These are phyloP conservation scores for Streptopelia turtur DNA, from an alignment of 2,797 vertebrate genomes.

Conservation along the genomic window DNA sequence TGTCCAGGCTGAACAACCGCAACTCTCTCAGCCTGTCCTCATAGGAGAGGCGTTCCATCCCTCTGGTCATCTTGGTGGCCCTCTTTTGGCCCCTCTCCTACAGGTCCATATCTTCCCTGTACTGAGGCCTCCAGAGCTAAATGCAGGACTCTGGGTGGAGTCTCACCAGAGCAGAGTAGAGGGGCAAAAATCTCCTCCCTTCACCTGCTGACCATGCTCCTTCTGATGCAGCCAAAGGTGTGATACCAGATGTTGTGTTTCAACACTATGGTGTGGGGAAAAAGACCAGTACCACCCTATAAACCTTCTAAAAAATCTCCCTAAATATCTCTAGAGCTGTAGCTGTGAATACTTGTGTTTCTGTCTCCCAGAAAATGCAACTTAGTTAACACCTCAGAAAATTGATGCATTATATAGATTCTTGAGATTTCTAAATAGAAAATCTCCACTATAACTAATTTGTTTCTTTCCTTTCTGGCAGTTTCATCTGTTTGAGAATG, in stretches of 20 bases:
- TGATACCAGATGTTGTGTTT: not conserved
- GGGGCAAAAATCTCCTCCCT: too few relatives aligned
- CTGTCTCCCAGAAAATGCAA: not conserved
- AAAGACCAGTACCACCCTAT: not conserved
- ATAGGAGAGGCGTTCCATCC: too few relatives aligned
- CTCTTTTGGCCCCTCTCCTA: too few relatives aligned
- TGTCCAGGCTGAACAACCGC: too few relatives aligned
- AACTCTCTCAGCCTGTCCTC: too few relatives aligned
- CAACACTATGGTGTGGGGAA: not conserved
- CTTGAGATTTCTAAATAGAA: not conserved
- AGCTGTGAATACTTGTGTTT: not conserved
- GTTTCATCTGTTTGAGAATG: not conserved
- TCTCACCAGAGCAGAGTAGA: too few relatives aligned
- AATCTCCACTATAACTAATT: not conserved
- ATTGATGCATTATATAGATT: not conserved
- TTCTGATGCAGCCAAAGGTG: too few relatives aligned
- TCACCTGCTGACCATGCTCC: too few relatives aligned
- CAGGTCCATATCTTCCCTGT: too few relatives aligned
- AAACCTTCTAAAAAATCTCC: not conserved
- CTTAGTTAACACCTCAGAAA: not conserved
- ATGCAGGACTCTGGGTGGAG: too few relatives aligned
- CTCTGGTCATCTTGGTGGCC: too few relatives aligned
- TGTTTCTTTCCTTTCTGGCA: not conserved
- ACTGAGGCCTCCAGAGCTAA: too few relatives aligned
- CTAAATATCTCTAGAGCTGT: not conserved